phyloP scores from a whole-genome alignment of 2,113 vertebrate species.

The Tyrannus savana region DNA sequence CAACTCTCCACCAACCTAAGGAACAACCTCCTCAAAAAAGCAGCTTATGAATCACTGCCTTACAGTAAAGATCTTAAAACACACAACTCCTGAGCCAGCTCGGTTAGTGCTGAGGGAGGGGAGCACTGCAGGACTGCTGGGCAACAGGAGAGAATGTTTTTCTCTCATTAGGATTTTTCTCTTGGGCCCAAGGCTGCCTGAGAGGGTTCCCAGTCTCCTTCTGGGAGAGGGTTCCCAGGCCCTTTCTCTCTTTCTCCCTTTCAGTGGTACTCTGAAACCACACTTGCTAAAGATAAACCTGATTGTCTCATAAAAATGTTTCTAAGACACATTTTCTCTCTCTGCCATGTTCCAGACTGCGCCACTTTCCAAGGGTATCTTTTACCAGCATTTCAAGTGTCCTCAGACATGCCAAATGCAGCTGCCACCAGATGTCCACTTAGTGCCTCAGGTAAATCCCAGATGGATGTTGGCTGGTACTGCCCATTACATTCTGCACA shows the following conservation, averaged over 20 bases:
- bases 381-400: not conserved
- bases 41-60: not conserved
- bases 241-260: not conserved
- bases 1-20: not conserved
- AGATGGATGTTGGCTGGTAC: accelerated
- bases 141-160: not conserved
- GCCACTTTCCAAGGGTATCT: not conserved
- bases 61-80: not conserved
- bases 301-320: not conserved
- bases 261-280: not conserved
- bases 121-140: not conserved
- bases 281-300: not conserved
- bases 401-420: not conserved
- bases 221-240: not conserved
- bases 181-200: not conserved
- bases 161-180: not conserved
- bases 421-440: not conserved
- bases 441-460: not conserved
- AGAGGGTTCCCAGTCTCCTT: not conserved
- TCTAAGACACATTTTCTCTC: not conserved
- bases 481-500: not conserved
- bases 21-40: not conserved
- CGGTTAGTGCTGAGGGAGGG: accelerated
- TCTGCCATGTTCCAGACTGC: not conserved
- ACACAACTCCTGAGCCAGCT: not conserved